phyloP scores from a whole-genome alignment of 2,797 vertebrate genomes.

The Xiphophorus birchmanni region DNA sequence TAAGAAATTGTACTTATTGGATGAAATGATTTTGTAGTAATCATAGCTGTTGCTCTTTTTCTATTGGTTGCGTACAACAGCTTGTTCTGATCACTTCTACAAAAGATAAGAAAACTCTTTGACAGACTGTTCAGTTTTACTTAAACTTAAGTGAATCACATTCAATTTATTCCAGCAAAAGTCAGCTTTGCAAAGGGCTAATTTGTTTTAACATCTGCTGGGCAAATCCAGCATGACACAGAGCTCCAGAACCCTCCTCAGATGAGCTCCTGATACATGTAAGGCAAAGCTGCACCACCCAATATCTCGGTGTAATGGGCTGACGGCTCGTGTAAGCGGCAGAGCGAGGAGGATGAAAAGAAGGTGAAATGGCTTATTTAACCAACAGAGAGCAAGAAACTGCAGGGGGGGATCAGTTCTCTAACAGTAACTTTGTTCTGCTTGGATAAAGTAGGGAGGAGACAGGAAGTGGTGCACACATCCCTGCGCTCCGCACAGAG shows the following conservation, averaged over 20 bases:
- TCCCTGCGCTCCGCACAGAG: slow-evolving; percentile 41
- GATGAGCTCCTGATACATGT: slow-evolving; percentile 39
- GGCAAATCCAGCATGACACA: slow-evolving; percentile 24
- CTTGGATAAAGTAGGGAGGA: slow-evolving; percentile 63
- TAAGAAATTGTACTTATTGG: not conserved
- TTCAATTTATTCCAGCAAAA: not conserved
- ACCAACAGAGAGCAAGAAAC: slow-evolving; percentile 70
- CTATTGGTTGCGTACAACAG: not conserved
- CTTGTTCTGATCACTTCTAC: not conserved
- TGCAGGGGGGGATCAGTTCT: slow-evolving; percentile 72
- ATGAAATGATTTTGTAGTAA: not conserved
- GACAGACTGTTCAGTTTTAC: not conserved
- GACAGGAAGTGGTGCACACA: slow-evolving; percentile 48
- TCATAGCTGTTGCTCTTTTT: not conserved
- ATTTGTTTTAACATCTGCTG: slow-evolving; percentile 20
- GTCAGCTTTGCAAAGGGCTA: slow-evolving; percentile 7
- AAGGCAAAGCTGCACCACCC: slow-evolving; percentile 32
- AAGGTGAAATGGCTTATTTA: slow-evolving; percentile 80
- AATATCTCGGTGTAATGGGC: slow-evolving; percentile 54
- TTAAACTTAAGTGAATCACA: not conserved
- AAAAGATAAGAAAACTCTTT: not conserved
- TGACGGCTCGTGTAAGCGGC: slow-evolving; percentile 63
- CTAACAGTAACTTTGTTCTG: slow-evolving; percentile 74
- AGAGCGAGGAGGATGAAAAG: slow-evolving; percentile 66
- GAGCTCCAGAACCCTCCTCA: slow-evolving; percentile 41